Conservation (phyloP, 37 sponge, comb jelly and placozoan genomes). For the Theonella swinhoei region DNA sequence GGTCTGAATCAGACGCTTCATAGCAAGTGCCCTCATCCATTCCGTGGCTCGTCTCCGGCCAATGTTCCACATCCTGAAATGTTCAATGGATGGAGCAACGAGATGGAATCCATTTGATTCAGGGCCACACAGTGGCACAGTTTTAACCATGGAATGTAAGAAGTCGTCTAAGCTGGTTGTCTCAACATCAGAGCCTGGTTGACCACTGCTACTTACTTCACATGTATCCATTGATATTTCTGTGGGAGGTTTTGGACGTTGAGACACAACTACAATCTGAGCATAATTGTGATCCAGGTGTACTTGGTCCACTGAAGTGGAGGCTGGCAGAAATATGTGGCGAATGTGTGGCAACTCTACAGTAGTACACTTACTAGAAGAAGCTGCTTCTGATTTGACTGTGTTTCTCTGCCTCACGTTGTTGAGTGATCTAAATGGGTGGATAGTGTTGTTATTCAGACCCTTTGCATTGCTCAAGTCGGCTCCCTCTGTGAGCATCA, state of each 20-base stretch:
- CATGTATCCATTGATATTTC: background rate
- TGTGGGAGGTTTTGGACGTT: background rate
- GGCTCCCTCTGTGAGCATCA: background rate
- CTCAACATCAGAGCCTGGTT: background rate
- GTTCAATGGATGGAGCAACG: constrained; percentile 45
- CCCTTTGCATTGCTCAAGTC: background rate
- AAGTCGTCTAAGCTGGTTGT: constrained; percentile 44
- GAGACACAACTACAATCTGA: background rate
- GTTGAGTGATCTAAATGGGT: background rate
- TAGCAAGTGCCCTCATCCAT: constrained; percentile 85
- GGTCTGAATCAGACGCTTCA: constrained; percentile 15
- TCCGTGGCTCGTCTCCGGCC: constrained; percentile 72
- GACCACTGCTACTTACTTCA: background rate
- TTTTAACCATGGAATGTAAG: constrained; percentile 40
- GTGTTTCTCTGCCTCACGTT: background rate
- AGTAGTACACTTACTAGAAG: background rate
- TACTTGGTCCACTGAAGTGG: background rate
- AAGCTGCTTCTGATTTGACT: background rate
- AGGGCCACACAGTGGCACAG: constrained; percentile 49
- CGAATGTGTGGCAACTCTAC: background rate
- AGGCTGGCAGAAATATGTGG: constrained; percentile 19
- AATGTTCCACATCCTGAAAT: constrained; percentile 65
- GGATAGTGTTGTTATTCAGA: background rate
- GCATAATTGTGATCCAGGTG: constrained; percentile 54
- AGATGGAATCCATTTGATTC: constrained; percentile 26